These are phyloP conservation scores for Cantharis nigra DNA, from an alignment of 2,888 invertebrate genomes.

Conservation along the genomic window DNA sequence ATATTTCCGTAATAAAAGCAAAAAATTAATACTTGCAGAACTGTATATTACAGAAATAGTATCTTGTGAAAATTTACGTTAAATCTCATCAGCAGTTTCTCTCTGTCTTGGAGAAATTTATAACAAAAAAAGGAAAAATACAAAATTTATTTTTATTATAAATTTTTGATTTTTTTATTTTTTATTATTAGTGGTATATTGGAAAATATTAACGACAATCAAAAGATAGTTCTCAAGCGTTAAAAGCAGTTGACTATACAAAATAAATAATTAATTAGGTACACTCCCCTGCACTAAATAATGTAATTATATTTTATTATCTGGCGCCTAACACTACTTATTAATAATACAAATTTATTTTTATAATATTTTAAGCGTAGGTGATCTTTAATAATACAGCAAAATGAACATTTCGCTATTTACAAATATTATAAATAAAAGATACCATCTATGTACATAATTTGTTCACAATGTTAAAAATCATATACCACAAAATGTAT, in stretches of 20 bases:
- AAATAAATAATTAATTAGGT: background rate
- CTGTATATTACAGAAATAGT: background rate
- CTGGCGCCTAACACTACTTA: background rate
- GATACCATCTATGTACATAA: conserved; percentile 7
- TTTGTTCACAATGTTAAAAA: conserved; percentile 21
- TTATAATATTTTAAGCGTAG: background rate
- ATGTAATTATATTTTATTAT: background rate
- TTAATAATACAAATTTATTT: background rate
- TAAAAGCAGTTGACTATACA: background rate
- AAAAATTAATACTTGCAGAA: background rate
- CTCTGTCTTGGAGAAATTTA: background rate
- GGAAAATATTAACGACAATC: too few relatives aligned
- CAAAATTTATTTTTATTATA: too few relatives aligned
- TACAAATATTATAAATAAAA: background rate
- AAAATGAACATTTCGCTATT: background rate
- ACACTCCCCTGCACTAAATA: background rate
- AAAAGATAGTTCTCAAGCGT: background rate
- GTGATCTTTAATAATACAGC: background rate
- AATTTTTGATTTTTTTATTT: too few relatives aligned
- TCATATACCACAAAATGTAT: conserved; percentile 29
- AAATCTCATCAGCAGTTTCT: background rate
- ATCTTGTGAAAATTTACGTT: background rate
- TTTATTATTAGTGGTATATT: too few relatives aligned
- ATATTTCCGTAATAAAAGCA: background rate
- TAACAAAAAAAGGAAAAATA: too few relatives aligned